phyloP scores from a whole-genome alignment of 1,140 invertebrate species.

The Zaprionus taronus region DNA sequence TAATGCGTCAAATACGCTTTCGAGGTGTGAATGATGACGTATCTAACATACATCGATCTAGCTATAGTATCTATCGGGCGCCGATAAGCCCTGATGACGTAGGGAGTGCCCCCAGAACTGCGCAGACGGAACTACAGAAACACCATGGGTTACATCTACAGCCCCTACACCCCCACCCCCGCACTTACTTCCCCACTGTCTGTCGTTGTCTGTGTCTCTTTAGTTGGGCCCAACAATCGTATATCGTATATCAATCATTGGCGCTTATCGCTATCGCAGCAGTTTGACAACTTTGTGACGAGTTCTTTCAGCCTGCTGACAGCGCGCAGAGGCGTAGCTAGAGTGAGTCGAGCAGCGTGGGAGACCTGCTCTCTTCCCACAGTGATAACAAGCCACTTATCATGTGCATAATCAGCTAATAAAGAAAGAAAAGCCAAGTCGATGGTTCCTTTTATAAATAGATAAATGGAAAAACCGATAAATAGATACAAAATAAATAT shows the following conservation, averaged over 20 bases:
- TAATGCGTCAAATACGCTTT: conserved; percentile 16
- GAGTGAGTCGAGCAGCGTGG: background rate
- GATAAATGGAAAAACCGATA: no score
- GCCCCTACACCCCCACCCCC: background rate
- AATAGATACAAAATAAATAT: no score
- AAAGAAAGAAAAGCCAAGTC: no score
- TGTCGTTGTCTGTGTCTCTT: background rate
- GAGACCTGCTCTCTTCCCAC: background rate
- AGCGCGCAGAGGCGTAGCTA: background rate
- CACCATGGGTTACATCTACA: conserved; percentile 9
- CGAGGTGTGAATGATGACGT: conserved; percentile 15
- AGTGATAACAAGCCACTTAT: background rate
- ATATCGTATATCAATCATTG: conserved; percentile 37
- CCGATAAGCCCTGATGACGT: conserved; percentile 20
- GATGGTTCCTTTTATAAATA: no score
- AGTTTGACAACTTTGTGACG: conserved; percentile 25
- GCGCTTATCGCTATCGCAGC: conserved; percentile 17
- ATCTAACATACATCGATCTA: conserved; percentile 5
- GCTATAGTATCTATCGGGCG: background rate
- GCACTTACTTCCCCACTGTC: background rate
- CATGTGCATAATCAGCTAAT: background rate
- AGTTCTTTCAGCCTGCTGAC: background rate
- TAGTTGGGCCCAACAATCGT: conserved; percentile 6
- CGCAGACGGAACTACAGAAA: conserved; percentile 7
- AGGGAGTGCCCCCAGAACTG: conserved; percentile 17